These are phyloP conservation scores for Corythoichthys haematopterus DNA, from an alignment of 2,113 vertebrate species.

Conservation along the genomic window DNA sequence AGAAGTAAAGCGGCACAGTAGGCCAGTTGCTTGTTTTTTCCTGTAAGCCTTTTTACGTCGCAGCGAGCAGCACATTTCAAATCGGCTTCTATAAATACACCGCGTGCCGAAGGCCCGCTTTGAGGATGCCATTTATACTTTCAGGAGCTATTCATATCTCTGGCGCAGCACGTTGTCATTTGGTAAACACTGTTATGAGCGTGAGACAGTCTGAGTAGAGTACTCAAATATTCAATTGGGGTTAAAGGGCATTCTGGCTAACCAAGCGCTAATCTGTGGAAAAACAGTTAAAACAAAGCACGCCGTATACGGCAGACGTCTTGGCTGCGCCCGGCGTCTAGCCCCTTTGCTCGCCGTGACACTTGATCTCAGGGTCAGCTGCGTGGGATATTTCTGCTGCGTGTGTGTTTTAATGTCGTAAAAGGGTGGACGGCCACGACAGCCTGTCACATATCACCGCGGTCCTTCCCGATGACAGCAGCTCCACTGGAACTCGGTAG, in stretches of 20 bases:
- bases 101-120: conserved; percentile 35
- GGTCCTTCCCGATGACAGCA: conserved; percentile 49
- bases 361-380: conserved; percentile 74
- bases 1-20: neutral
- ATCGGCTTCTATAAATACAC: conserved; percentile 54
- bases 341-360: conserved; percentile 46
- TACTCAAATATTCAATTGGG: neutral
- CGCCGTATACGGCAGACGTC: neutral
- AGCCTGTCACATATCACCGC: conserved; percentile 61
- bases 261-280: neutral
- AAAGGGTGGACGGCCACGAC: conserved; percentile 55
- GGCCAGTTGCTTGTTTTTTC: neutral
- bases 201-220: conserved; percentile 8
- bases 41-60: conserved; percentile 15
- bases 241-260: neutral
- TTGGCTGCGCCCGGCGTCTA: conserved; percentile 12
- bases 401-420: conserved; percentile 58
- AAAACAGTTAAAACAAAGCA: conserved; percentile 24
- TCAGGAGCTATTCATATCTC: conserved; percentile 59
- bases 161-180: conserved; percentile 53
- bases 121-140: conserved; percentile 58
- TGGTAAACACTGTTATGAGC: conserved; percentile 62
- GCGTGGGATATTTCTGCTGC: conserved; percentile 65
- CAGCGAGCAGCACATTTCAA: conserved; percentile 38
- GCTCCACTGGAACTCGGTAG: conserved; percentile 31